Percentiles rank a stretch among this genome's conserved stretches.
Evolutionary conservation across 1,140 invertebrate genomes (phyloP).

Genomic region (Mizuhopecten yessoensis): DNA sequence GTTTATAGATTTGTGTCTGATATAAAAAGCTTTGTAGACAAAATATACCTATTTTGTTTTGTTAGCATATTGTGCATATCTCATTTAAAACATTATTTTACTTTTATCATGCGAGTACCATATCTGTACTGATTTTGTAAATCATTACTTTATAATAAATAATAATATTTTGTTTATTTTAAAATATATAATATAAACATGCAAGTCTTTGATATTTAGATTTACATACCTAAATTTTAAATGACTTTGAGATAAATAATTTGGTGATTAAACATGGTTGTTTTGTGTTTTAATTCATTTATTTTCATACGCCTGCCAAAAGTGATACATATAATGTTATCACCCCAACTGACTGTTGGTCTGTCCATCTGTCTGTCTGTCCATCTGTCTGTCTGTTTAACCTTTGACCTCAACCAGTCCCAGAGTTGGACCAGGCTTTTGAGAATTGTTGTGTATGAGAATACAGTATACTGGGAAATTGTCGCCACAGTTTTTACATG

Average conservation of each 20-base stretch:
- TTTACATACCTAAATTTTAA: background rate
- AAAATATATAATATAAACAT: background rate
- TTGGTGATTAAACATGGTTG: background rate
- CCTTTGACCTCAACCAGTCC: too few relatives aligned
- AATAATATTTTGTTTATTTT: background rate
- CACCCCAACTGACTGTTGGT: too few relatives aligned
- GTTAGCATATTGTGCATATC: background rate
- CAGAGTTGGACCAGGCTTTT: too few relatives aligned
- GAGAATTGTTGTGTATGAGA: too few relatives aligned
- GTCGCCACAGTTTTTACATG: too few relatives aligned
- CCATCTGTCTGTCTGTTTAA: too few relatives aligned
- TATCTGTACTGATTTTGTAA: background rate
- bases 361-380: too few relatives aligned
- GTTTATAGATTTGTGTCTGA: background rate
- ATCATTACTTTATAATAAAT: background rate
- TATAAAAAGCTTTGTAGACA: background rate
- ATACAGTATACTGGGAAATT: too few relatives aligned
- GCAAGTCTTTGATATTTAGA: background rate
- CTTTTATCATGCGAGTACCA: background rate
- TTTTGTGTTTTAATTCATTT: background rate
- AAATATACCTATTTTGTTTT: background rate
- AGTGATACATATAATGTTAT: too few relatives aligned
- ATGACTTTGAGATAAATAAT: constrained; percentile 10
- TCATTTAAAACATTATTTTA: background rate
- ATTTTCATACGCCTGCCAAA: too few relatives aligned